Percentiles rank a stretch among this genome's conserved stretches.
These are phyloP conservation scores for Ophion costatus DNA, from an alignment of 2,888 invertebrate genomes.

Conservation along the genomic window DNA sequence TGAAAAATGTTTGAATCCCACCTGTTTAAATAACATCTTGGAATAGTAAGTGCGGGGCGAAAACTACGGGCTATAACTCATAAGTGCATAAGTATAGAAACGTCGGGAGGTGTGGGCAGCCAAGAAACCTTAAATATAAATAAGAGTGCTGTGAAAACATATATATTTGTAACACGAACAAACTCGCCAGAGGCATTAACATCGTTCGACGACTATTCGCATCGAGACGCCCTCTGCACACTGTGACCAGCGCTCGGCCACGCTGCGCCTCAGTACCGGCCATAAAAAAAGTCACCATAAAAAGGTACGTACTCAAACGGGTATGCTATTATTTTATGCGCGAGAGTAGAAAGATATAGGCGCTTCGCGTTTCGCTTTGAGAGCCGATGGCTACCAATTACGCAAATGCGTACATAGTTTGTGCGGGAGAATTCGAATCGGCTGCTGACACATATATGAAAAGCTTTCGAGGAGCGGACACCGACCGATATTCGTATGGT, in stretches of 20 bases:
- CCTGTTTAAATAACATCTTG: no score
- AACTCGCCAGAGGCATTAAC: constrained; percentile 77
- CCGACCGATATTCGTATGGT: no score
- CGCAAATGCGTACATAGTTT: background rate
- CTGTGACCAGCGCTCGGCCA: background rate
- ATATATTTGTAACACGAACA: constrained; percentile 72
- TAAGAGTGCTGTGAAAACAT: constrained; percentile 53
- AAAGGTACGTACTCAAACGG: constrained; percentile 5
- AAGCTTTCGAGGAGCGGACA: no score
- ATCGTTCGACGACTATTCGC: constrained; percentile 71
- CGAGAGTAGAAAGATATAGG: background rate
- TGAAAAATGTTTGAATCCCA: no score
- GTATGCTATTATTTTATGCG: constrained; percentile 7
- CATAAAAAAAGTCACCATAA: background rate
- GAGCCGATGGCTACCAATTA: constrained; percentile 26
- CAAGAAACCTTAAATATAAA: constrained; percentile 26
- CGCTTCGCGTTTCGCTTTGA: background rate
- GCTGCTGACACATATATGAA: background rate
- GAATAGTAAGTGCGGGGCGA: no score
- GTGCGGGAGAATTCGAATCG: background rate
- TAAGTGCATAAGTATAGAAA: constrained; percentile 12
- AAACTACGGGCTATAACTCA: background rate
- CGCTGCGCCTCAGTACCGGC: background rate
- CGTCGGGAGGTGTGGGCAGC: background rate
- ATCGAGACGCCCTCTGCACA: constrained; percentile 19